A percentile compares a stretch with the other conserved stretches of the same genome.
phyloP scores from a whole-genome alignment of 1,140 invertebrate genomes.

The Musca vetustissima region DNA sequence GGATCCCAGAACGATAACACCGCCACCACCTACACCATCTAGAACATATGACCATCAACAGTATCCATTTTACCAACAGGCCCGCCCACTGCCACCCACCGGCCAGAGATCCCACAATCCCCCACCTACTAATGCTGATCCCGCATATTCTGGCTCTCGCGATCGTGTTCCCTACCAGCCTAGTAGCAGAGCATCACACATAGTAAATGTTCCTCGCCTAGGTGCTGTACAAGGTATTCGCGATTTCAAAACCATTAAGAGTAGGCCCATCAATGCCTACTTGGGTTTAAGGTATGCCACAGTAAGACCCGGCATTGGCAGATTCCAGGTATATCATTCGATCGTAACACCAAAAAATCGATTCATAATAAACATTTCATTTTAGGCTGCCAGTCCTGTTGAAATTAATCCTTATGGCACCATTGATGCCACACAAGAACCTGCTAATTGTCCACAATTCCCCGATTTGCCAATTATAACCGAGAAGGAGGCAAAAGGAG shows the following conservation, averaged over 20 bases:
- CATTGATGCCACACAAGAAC: constrained; percentile 36
- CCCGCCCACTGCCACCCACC: too few relatives aligned
- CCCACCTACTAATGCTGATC: too few relatives aligned
- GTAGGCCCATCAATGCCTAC: constrained; percentile 41
- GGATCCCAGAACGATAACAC: too few relatives aligned
- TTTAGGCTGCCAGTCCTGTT: background rate
- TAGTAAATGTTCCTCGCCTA: constrained; percentile 37
- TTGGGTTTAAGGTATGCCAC: constrained; percentile 44
- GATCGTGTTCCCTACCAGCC: too few relatives aligned
- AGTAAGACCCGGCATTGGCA: constrained; percentile 37
- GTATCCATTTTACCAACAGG: too few relatives aligned
- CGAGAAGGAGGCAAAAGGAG: constrained; percentile 33
- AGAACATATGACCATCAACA: too few relatives aligned
- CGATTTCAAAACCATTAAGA: constrained; percentile 35
- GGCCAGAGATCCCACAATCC: too few relatives aligned
- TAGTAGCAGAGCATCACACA: background rate
- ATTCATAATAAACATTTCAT: background rate
- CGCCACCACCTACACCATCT: background rate
- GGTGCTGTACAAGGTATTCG: constrained; percentile 36
- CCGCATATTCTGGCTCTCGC: too few relatives aligned
- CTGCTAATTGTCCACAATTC: constrained; percentile 45
- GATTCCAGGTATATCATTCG: constrained; percentile 40
- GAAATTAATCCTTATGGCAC: background rate
- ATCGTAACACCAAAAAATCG: background rate
- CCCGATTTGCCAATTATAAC: constrained; percentile 40